Percentiles rank a stretch among this genome's conserved stretches.
Conservation (phyloP, 2,888 invertebrate species). For the Sthenelais limicola region DNA sequence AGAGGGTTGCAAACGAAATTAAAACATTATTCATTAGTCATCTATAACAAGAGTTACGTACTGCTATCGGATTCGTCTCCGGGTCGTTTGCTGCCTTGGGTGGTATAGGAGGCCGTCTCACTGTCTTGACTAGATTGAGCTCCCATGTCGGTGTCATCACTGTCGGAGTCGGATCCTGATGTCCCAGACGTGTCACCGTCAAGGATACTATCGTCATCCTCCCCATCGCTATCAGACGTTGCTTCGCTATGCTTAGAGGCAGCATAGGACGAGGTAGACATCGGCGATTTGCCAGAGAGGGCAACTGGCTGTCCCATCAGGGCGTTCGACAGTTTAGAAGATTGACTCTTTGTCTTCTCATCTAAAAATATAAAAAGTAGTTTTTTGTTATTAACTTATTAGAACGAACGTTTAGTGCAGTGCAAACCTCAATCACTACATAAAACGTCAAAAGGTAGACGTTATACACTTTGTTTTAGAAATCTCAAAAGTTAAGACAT, state of each 20-base stretch:
- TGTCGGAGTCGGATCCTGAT: constrained; percentile 23
- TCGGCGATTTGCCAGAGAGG: background rate
- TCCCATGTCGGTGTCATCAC: constrained; percentile 40
- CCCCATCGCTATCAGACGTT: constrained; percentile 9
- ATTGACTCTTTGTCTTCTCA: background rate
- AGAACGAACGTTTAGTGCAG: no score
- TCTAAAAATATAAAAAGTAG: no score
- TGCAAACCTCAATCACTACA: no score
- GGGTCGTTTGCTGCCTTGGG: constrained; percentile 41
- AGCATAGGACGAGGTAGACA: constrained; percentile 33
- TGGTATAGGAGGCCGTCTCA: constrained; percentile 33
- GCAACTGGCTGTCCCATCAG: constrained; percentile 41
- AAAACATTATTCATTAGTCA: no score
- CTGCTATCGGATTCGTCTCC: constrained; percentile 33
- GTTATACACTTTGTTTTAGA: no score
- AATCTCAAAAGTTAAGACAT: no score
- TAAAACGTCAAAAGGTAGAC: no score
- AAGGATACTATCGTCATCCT: background rate
- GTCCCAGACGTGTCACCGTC: background rate
- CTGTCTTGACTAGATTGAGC: constrained; percentile 47
- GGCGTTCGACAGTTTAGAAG: constrained; percentile 44
- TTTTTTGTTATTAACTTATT: no score
- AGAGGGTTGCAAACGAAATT: no score
- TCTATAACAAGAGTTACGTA: background rate
- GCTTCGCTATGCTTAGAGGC: constrained; percentile 16